Percentiles rank a stretch among this genome's conserved stretches.
Evolutionary conservation across 2,888 invertebrate species (phyloP).

Genomic region (Troides helena): DNA sequence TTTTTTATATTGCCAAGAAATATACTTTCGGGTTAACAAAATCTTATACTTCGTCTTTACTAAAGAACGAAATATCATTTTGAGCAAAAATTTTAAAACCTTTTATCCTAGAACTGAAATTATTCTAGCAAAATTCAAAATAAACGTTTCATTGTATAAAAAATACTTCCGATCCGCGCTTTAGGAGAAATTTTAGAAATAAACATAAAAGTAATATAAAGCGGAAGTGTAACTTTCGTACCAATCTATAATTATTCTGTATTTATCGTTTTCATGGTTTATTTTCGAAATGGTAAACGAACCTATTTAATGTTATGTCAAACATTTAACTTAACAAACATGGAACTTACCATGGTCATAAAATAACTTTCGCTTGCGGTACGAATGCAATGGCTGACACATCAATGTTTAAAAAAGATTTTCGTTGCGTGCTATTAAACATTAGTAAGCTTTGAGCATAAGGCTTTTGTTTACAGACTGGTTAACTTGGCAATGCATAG

Average conservation of each 20-base stretch:
- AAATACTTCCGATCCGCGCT: too few relatives aligned
- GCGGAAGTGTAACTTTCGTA: background rate
- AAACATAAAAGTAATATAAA: too few relatives aligned
- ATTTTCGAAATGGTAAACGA: background rate
- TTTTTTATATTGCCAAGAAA: too few relatives aligned
- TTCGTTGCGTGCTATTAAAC: background rate
- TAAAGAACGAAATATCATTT: too few relatives aligned
- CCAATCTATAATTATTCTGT: background rate
- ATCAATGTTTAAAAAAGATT: background rate
- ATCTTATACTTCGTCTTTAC: too few relatives aligned
- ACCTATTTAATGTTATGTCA: background rate
- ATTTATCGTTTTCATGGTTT: background rate
- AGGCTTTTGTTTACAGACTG: conserved; percentile 4
- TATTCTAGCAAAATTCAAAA: too few relatives aligned
- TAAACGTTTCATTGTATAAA: too few relatives aligned
- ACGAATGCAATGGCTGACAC: conserved; percentile 1
- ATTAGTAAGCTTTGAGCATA: conserved; percentile 12
- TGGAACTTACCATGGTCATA: background rate
- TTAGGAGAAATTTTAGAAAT: too few relatives aligned
- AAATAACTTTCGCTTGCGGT: conserved; percentile 18
- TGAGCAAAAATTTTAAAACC: too few relatives aligned
- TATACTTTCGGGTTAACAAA: too few relatives aligned
- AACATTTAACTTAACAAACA: conserved; percentile 3
- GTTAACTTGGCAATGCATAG: conserved; percentile 25
- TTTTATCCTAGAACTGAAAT: too few relatives aligned